Evolutionary conservation across 2,113 vertebrate genomes (phyloP), one percentile per base, ranked within the genome.

Genomic region (Nerophis lumbriciformis): DNA sequence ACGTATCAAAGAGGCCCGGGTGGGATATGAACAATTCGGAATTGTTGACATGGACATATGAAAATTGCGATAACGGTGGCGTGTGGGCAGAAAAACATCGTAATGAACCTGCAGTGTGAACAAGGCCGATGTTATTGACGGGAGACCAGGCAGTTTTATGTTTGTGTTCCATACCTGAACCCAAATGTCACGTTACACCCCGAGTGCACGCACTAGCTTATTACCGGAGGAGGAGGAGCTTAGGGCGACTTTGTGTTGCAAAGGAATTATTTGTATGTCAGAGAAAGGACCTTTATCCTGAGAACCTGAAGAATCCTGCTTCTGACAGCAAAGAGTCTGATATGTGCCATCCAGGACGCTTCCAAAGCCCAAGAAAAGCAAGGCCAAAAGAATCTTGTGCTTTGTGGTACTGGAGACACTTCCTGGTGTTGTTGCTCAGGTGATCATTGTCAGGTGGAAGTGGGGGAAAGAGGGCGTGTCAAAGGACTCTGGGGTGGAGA

Each of bases 291-390:
- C 9, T 54, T 15, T 35, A 76, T 66, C 71, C 49, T 49, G 54
- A 79, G 53, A 80, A 87, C 75, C 80, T 83, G 83, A 88, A 75
- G 76, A 76, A 68, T 72, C 71, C 75, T 66, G 62, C 71, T 75
- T 64, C 55, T 73, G 53, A 66, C 64, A 54, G 37, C 8, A 19
- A 37, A 63, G 28, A 79, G 80, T 80, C 71, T 28, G 28, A 28
- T 28, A 28, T 21, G 50, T 16, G 38, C 68, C 63, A 67, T 71
- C 64, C 72, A 61, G 53, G 61, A 70, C 8, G 53, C 28, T 76
- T 75, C 69, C 69, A 65, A 50, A 77, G 28, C 50, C 66, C 47
- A 56, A 35, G 63, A 62, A 47, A 72, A 59, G 37, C 10, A 12
- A 45, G 7, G 8, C 39, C 36, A 45, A 28, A 28, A 28, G 28